A percentile compares a stretch with the other conserved stretches of the same genome.
phyloP scores from a whole-genome alignment of 2,113 vertebrate genomes.

The Puffinus mauretanicus region DNA sequence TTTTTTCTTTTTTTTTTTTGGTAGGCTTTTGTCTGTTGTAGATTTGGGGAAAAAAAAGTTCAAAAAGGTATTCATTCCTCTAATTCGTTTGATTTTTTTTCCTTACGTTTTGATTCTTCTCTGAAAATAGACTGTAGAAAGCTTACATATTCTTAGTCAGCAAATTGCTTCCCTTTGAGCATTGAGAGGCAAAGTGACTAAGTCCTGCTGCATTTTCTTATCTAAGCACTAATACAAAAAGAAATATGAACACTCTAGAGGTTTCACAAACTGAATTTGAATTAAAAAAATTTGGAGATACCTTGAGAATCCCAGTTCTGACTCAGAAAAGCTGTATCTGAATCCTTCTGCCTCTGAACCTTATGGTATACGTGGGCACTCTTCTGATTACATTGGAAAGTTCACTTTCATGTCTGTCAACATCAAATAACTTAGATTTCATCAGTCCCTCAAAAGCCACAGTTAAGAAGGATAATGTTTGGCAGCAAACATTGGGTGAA shows the following conservation, averaged over 20 bases:
- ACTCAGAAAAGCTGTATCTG: neutral
- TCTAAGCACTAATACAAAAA: neutral
- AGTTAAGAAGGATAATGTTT: neutral
- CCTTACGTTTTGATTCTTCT: neutral
- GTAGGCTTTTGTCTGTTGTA: neutral
- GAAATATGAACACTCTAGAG: neutral
- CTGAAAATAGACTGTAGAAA: neutral
- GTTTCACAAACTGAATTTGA: neutral
- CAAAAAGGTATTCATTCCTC: neutral
- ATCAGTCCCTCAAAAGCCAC: neutral
- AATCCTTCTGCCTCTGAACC: neutral
- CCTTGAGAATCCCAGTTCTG: neutral
- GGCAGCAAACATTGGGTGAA: neutral
- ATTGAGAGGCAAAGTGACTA: neutral
- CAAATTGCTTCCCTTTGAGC: neutral
- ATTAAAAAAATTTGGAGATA: neutral
- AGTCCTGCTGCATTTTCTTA: neutral
- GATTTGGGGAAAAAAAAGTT: neutral
- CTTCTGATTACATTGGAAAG: neutral
- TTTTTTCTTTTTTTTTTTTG: neutral
- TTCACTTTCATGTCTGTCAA: neutral
- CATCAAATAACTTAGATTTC: neutral
- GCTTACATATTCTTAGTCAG: neutral
- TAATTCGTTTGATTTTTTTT: neutral
- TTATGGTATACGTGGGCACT: neutral